Conservation (phyloP, 2,888 invertebrate genomes). For the Torymus texanus region DNA sequence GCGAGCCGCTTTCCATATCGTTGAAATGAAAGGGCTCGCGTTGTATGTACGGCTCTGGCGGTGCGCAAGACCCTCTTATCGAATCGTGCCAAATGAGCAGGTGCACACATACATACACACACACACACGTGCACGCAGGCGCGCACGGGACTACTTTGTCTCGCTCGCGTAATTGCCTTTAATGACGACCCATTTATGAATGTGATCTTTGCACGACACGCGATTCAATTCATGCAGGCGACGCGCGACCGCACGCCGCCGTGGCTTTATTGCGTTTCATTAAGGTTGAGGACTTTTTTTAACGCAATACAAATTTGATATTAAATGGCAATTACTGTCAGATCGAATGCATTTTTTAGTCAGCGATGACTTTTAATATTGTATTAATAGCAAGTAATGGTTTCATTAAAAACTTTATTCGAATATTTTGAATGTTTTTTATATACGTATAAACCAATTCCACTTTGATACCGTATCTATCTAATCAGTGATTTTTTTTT, state of each 20-base stretch:
- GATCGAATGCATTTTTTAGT: too few species aligned
- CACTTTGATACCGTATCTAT: too few species aligned
- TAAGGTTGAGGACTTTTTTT: background rate
- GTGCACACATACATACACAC: background rate
- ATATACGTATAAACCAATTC: too few species aligned
- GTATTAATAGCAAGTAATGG: too few species aligned
- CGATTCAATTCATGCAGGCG: constrained; percentile 5
- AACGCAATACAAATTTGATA: background rate
- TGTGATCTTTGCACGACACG: constrained; percentile 18
- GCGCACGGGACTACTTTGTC: background rate
- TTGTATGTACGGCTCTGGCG: too few species aligned
- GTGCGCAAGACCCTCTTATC: constrained; percentile 1
- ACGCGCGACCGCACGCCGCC: too few species aligned
- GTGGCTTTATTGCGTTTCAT: background rate
- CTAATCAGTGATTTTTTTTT: too few species aligned
- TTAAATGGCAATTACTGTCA: background rate
- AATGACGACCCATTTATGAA: constrained; percentile 21
- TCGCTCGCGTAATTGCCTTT: constrained; percentile 25
- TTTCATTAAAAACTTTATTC: too few species aligned
- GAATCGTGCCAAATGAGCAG: constrained; percentile 12
- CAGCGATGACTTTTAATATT: too few species aligned
- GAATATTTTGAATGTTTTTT: too few species aligned
- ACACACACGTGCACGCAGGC: background rate
- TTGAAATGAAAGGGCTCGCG: constrained; percentile 13
- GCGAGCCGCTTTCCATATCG: background rate